phyloP scores from a whole-genome alignment of 1,140 invertebrate species.

The Ostrea denselamellosa region DNA sequence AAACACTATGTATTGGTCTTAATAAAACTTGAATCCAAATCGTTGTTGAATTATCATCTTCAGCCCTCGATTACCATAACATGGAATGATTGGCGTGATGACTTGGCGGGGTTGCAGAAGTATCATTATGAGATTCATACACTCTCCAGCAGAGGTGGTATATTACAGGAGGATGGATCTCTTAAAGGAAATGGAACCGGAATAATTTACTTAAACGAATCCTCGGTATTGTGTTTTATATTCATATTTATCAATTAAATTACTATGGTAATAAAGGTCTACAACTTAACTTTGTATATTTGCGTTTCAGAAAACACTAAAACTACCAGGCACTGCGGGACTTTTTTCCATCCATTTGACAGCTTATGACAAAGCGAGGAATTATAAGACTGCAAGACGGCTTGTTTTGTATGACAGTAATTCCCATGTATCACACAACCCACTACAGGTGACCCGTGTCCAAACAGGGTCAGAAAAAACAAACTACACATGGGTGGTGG shows the following conservation, averaged over 20 bases:
- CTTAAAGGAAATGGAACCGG: background rate
- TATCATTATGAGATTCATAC: slow-evolving; percentile 44
- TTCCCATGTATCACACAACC: slow-evolving; percentile 40
- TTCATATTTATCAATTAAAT: background rate
- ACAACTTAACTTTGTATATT: background rate
- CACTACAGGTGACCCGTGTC: slow-evolving; percentile 24
- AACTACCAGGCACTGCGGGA: slow-evolving; percentile 40
- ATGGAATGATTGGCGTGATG: slow-evolving; percentile 62
- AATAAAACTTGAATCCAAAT: too few species aligned
- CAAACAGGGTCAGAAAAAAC: slow-evolving; percentile 49
- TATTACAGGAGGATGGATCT: background rate
- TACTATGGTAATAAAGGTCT: background rate
- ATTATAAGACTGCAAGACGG: slow-evolving; percentile 55
- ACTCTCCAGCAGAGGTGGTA: background rate
- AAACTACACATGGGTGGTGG: slow-evolving; percentile 48
- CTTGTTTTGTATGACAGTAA: slow-evolving; percentile 55
- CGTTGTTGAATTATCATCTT: background rate
- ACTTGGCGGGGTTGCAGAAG: slow-evolving; percentile 49
- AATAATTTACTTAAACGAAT: background rate
- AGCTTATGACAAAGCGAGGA: slow-evolving; percentile 60
- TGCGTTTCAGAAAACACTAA: slow-evolving; percentile 43
- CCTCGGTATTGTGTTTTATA: background rate
- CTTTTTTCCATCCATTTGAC: slow-evolving; percentile 57
- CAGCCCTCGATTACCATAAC: slow-evolving; percentile 42
- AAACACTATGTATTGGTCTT: too few species aligned